phyloP scores from a whole-genome alignment of 2,888 invertebrate species.

The Drosophila peninsularis region DNA sequence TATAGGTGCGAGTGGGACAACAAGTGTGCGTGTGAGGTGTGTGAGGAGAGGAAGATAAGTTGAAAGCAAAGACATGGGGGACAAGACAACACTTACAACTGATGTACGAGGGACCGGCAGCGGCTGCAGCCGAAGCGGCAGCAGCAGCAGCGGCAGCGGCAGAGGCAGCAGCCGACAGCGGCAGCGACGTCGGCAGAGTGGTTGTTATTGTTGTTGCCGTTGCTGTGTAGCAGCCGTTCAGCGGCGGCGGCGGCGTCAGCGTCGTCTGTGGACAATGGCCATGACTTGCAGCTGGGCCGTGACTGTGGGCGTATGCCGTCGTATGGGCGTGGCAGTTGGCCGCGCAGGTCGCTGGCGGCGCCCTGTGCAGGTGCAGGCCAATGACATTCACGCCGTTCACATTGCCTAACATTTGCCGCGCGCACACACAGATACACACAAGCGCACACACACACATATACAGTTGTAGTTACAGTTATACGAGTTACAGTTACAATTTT shows the following conservation, averaged over 20 bases:
- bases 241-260: slow-evolving; percentile 17
- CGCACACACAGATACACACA: slow-evolving; percentile 17
- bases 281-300: slow-evolving; percentile 45
- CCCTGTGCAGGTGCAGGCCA: slow-evolving; percentile 86
- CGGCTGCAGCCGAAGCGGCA: slow-evolving; percentile 13
- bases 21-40: background rate
- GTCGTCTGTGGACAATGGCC: slow-evolving; percentile 32
- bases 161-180: slow-evolving; percentile 21
- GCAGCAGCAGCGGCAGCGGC: slow-evolving; percentile 26
- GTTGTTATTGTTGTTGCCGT: slow-evolving; percentile 20
- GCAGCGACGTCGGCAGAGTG: slow-evolving; percentile 23
- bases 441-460: slow-evolving; percentile 7
- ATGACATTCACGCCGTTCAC: slow-evolving; percentile 91
- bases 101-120: slow-evolving; percentile 69
- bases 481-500: slow-evolving; percentile 31
- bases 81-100: slow-evolving; percentile 81
- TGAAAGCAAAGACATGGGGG: slow-evolving; percentile 38
- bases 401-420: slow-evolving; percentile 86
- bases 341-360: slow-evolving; percentile 69
- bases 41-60: background rate
- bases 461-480: slow-evolving; percentile 45
- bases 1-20: slow-evolving; percentile 15
- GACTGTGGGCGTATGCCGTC: slow-evolving; percentile 53
- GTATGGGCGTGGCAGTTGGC: slow-evolving; percentile 61
- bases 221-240: slow-evolving; percentile 8